These are phyloP conservation scores for Candoia aspera DNA, from an alignment of 2,113 vertebrate species.

Conservation along the genomic window DNA sequence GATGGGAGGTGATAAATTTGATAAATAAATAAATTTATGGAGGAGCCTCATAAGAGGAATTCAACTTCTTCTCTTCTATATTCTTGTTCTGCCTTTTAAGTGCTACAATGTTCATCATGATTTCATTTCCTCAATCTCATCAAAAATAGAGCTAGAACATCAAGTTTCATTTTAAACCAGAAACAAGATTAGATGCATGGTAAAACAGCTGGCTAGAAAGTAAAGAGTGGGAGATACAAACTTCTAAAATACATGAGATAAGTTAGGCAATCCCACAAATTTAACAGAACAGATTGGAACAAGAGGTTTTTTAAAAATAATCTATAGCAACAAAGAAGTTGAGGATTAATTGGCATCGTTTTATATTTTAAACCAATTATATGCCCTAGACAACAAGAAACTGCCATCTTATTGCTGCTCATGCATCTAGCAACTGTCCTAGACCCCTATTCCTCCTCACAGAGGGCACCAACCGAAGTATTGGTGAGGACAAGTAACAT, in stretches of 20 bases:
- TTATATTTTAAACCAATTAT: not conserved
- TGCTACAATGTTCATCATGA: not conserved
- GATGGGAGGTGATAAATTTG: too few relatives aligned
- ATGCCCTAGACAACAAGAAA: not conserved
- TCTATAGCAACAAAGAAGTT: not conserved
- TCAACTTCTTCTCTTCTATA: not conserved
- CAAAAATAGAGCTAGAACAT: not conserved
- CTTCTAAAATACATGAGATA: not conserved
- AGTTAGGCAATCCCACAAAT: not conserved
- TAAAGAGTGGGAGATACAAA: not conserved
- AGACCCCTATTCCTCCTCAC: not conserved
- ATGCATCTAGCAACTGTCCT: not conserved
- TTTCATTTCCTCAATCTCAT: not conserved
- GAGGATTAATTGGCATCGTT: not conserved
- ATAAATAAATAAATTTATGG: too few relatives aligned
- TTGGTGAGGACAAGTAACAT: not conserved
- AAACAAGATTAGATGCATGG: not conserved
- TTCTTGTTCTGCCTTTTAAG: not conserved
- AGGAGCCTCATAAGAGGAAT: not conserved
- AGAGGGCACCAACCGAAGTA: not conserved
- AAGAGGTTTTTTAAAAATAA: not conserved
- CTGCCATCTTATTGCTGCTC: not conserved
- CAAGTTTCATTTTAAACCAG: not conserved
- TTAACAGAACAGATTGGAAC: not conserved
- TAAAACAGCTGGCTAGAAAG: not conserved